A percentile compares a stretch with the other conserved stretches of the same genome.
Evolutionary conservation across 1,140 invertebrate species (phyloP).

Genomic region (Phortica variegata): DNA sequence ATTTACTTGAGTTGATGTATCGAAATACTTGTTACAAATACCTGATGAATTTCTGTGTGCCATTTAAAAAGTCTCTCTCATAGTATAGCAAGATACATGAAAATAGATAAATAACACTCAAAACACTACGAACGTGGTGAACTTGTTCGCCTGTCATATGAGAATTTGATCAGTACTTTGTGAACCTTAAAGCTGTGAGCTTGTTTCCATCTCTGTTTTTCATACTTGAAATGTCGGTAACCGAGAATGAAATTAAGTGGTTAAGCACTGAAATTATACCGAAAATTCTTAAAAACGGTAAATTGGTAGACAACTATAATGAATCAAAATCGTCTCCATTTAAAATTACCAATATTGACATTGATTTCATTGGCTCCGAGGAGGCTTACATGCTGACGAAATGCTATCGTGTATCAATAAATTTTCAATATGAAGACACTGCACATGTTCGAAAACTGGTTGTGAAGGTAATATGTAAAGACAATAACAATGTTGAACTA

Average conservation of each 20-base stretch:
- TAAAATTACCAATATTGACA: constrained; percentile 18
- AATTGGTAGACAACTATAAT: constrained; percentile 26
- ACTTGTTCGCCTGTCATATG: no score
- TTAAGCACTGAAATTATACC: constrained; percentile 22
- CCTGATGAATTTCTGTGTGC: no score
- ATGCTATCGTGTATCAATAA: constrained; percentile 31
- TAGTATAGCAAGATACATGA: no score
- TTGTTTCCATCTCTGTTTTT: not conserved
- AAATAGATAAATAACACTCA: no score
- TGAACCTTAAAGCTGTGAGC: constrained; percentile 5
- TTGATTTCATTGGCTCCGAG: constrained; percentile 31
- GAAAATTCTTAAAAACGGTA: constrained; percentile 16
- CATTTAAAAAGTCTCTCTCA: no score
- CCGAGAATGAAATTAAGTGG: constrained; percentile 29
- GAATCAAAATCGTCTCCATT: constrained; percentile 15
- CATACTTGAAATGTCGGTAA: constrained; percentile 23
- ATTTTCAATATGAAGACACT: constrained; percentile 22
- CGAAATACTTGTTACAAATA: no score
- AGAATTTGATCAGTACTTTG: no score
- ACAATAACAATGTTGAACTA: no score
- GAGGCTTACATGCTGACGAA: constrained; percentile 47
- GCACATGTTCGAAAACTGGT: constrained; percentile 22
- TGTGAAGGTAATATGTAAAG: no score
- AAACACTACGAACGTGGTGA: no score
- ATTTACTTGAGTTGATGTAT: no score